phyloP scores from a whole-genome alignment of 1,140 invertebrate species.

The Drosophila tristis region DNA sequence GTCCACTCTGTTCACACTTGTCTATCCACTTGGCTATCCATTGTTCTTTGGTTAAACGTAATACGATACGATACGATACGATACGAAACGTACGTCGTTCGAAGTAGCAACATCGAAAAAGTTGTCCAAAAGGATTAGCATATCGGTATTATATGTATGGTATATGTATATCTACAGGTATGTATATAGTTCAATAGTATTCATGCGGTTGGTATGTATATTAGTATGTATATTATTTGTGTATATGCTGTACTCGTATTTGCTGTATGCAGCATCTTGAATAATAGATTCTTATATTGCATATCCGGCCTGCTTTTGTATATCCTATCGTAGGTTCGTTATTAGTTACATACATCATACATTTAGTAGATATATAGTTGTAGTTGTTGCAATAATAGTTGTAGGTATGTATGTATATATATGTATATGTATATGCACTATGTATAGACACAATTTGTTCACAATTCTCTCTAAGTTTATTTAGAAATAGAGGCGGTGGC shows the following conservation, averaged over 20 bases:
- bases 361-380: constrained; percentile 36
- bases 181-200: constrained; percentile 64
- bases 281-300: constrained; percentile 35
- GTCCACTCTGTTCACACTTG: constrained; percentile 1
- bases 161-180: constrained; percentile 55
- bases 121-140: constrained; percentile 78
- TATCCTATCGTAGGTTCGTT: no score
- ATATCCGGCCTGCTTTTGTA: neutral
- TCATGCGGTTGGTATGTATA: constrained; percentile 42
- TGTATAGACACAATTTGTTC: constrained; percentile 80
- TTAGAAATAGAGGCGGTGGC: constrained; percentile 83
- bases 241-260: constrained; percentile 53
- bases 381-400: constrained; percentile 25
- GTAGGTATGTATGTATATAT: constrained; percentile 41
- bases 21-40: constrained; percentile 18
- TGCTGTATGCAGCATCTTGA: constrained; percentile 49
- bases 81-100: constrained; percentile 19
- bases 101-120: constrained; percentile 76
- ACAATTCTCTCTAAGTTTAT: constrained; percentile 78
- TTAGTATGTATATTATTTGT: constrained; percentile 61
- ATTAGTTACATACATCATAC: no score
- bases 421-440: constrained; percentile 48
- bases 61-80: neutral
- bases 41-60: constrained; percentile 26
- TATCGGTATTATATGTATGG: constrained; percentile 43